Evolutionary conservation across 2,888 invertebrate species (phyloP), one percentile per base, ranked within the genome.

Genomic region (Rhimphoctona megacephalus): DNA sequence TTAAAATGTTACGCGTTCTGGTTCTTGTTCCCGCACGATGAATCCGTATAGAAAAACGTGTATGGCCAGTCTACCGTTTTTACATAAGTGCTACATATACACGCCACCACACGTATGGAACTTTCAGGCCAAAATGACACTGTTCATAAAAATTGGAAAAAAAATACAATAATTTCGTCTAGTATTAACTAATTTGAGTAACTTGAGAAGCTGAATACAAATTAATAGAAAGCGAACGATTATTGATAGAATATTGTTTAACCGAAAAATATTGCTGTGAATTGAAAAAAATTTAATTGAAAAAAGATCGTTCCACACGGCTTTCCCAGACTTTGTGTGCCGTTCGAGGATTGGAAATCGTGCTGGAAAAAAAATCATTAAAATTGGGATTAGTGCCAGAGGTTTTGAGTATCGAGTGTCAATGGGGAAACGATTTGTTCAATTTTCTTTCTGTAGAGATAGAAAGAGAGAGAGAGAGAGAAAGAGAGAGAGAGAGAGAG

Each of bases 1-100:
- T 94, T 94, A 94, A 94, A 94, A 94, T 92, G 93, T 94, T 94
- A 94, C 94, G 94, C 93, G 92, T 94, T 93, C 94, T 93, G 93
- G 92, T 94, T 94, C 90, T 92, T 92, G 91, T 92, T 91, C 86
- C 80, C 79, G 87, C 74, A 81, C 79, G 82, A 79, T 85, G 88
- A 87, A 85, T 85, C 87, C 82, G 83, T 87, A 79, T 57, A 89
- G 90, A 91, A 88, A 61, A 91, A 88, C 87, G 89, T 88, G 89
- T 67, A 78, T 70, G 67, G 84, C 78, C 81, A 57, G 79, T 74
- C 78, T 83, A 86, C 77, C 83, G 85, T 81, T 64, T 73, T 61
- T 72, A 79, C 79, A 70, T 57, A 79, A 57, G 57, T 54, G 78
- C 64, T 64, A 64, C 46, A 33, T 67, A 52, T 81, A 39, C n/a